phyloP scores from a whole-genome alignment of 2,888 invertebrate genomes.

The Eulithis testata region DNA sequence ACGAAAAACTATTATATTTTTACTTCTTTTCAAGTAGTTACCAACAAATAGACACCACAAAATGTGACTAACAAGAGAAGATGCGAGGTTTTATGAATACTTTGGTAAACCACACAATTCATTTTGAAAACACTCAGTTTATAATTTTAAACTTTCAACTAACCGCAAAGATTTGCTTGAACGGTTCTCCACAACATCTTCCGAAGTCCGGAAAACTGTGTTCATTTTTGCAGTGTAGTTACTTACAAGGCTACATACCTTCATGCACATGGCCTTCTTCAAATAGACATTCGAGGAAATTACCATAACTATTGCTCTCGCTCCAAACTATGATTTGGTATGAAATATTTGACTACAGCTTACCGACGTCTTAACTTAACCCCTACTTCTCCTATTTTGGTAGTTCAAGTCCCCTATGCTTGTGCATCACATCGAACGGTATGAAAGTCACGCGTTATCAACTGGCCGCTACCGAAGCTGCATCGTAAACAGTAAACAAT shows the following conservation, averaged over 20 bases:
- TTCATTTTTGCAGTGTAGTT: background rate
- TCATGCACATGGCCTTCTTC: too few relatives aligned
- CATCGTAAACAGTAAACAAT: conserved; percentile 22
- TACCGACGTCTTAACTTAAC: background rate
- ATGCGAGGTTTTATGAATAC: background rate
- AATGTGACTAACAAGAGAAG: background rate
- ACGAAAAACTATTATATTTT: too few relatives aligned
- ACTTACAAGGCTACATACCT: too few relatives aligned
- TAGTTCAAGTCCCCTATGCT: conserved; percentile 6
- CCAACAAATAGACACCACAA: background rate
- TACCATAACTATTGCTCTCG: too few relatives aligned
- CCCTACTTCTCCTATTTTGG: conserved; percentile 1
- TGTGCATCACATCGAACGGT: conserved; percentile 3
- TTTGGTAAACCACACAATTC: conserved; percentile 11
- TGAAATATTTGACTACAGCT: too few relatives aligned
- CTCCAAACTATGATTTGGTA: too few relatives aligned
- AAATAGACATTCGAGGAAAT: too few relatives aligned
- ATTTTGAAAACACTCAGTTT: conserved; percentile 12
- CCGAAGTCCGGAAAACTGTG: background rate
- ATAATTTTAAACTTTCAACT: conserved; percentile 22
- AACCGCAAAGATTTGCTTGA: conserved; percentile 8
- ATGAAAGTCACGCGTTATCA: conserved; percentile 21
- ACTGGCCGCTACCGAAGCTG: conserved; percentile 3
- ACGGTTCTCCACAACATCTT: conserved; percentile 1
- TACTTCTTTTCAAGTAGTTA: too few relatives aligned